Evolutionary conservation across 2,113 vertebrate genomes (phyloP), one percentile per base, ranked within the genome.

Genomic region (Clinocottus analis): DNA sequence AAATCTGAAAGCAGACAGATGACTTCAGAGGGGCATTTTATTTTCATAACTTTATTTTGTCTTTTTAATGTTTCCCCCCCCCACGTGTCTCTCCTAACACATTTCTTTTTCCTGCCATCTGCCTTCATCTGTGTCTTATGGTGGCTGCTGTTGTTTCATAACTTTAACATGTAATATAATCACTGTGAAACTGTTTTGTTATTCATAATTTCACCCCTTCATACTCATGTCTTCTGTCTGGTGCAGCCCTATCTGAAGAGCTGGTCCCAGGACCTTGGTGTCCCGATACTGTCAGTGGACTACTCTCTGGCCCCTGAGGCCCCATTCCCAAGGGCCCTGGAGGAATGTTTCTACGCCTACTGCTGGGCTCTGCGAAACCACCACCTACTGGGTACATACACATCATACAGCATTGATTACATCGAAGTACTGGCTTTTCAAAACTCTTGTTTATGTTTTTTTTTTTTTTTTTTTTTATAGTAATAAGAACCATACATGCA

Each of bases 321-420:
- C 1, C 97, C 97, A 2, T 98, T 97, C 80, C 97, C 97, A 9
- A 88, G 97, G 0, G 96, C 97, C 0, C 91, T 98, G 55, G 97
- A 98, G 75, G 97, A 98, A 76, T 98, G 97, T 82, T 98, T 98
- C 91, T 98, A 94, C 0, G 96, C 96, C 49, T 98, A 98, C 92
- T 97, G 96, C 93, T 98, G 97, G 97, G 97, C 97, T 49, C 62
- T 98, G 74, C 94, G 93, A 75, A 91, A 98, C 91, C 95, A 95
- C 62, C 89, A 92, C 64, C 90, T 97, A 16, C 94, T 98, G 3
- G 97, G 97, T 97, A 88, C 35, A n/a, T 13, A 43, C 53, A 64
- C 66, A 71, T 53, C 47, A 47, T 39, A 77, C 60, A 62, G 47
- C 41, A 45, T 51, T 56, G 49, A 79, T 74, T 56, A 55, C 55